A percentile compares a stretch with the other conserved stretches of the same genome.
These are phyloP conservation scores for Choloepus hoffmanni DNA, from an alignment of 2,113 vertebrate genomes.

Conservation along the genomic window DNA sequence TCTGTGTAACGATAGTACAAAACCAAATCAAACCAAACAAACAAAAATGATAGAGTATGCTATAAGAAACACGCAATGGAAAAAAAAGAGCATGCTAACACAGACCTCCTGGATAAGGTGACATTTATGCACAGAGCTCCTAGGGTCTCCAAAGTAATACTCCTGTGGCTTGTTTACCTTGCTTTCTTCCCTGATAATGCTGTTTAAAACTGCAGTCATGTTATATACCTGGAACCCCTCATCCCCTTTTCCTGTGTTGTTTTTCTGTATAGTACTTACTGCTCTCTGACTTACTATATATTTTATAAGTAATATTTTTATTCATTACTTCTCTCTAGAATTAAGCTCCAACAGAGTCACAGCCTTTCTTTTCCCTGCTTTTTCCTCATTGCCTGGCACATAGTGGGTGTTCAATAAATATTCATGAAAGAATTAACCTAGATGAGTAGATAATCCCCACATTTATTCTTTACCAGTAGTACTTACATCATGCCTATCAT, in stretches of 20 bases:
- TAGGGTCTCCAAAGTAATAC: background rate
- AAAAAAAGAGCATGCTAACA: background rate
- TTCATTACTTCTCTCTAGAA: background rate
- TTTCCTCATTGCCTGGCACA: conserved; percentile 25
- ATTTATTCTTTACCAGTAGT: background rate
- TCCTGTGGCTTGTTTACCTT: background rate
- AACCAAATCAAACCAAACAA: background rate
- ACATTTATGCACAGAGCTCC: background rate
- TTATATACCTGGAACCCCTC: background rate
- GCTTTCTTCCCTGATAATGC: background rate
- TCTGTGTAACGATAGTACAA: background rate
- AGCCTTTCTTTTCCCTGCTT: background rate
- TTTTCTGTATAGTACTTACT: background rate
- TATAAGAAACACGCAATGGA: background rate
- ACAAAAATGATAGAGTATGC: background rate
- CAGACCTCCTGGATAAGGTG: background rate
- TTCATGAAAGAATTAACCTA: background rate
- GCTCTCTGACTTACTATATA: background rate
- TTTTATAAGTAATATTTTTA: background rate
- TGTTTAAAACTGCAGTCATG: background rate
- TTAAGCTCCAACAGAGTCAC: background rate
- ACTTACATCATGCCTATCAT: background rate
- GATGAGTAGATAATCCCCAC: background rate
- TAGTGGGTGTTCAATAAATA: background rate
- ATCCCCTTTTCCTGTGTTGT: background rate